These are phyloP conservation scores for Kradibia gibbosae DNA, from an alignment of 1,140 invertebrate genomes.

Conservation along the genomic window DNA sequence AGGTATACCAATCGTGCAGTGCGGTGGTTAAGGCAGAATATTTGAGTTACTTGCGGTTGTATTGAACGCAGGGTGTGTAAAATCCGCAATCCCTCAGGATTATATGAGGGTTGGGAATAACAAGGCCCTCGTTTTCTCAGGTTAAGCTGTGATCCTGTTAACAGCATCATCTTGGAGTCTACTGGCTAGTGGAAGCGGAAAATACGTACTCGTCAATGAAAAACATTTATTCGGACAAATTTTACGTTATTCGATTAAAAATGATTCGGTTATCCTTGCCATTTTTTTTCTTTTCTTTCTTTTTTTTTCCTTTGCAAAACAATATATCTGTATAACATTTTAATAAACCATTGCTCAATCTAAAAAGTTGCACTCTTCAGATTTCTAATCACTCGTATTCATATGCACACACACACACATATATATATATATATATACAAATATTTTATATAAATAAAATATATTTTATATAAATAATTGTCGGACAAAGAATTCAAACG, in stretches of 20 bases:
- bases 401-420: too few relatives aligned
- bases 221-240: background rate
- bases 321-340: too few relatives aligned
- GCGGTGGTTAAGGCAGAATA: background rate
- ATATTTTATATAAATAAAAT: too few relatives aligned
- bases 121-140: constrained; percentile 45
- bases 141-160: constrained; percentile 52
- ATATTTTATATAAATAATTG: too few relatives aligned
- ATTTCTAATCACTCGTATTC: too few relatives aligned
- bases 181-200: background rate
- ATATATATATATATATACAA: too few relatives aligned
- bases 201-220: background rate
- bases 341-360: too few relatives aligned
- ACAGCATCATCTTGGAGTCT: constrained; percentile 41
- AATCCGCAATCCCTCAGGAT: constrained; percentile 47
- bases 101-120: constrained; percentile 47
- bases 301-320: too few relatives aligned
- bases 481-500: too few relatives aligned
- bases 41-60: background rate
- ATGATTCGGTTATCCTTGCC: too few relatives aligned
- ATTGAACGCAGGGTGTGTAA: background rate
- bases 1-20: background rate
- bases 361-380: too few relatives aligned
- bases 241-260: background rate
- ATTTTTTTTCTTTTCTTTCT: too few relatives aligned